Percentiles rank a stretch among this genome's conserved stretches.
Conservation (phyloP, 2,113 vertebrate genomes). For the Candoia aspera region DNA sequence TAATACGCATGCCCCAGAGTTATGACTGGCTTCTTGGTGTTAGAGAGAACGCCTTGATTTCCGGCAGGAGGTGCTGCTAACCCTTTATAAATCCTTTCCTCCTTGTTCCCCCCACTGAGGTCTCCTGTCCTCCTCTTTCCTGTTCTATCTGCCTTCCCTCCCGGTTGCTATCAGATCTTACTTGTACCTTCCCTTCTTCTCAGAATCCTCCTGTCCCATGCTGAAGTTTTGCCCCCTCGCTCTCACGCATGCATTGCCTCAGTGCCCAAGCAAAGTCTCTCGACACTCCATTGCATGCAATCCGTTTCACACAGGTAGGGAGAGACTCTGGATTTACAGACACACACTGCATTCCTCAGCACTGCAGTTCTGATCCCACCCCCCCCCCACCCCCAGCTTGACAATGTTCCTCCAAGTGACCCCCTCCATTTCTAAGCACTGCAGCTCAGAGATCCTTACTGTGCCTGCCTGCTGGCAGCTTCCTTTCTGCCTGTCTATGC, state of each 20-base stretch:
- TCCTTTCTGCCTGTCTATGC: constrained; percentile 2
- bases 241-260: background rate
- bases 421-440: background rate
- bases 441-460: background rate
- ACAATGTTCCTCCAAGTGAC: background rate
- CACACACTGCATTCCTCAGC: background rate
- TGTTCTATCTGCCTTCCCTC: background rate
- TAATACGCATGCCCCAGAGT: background rate
- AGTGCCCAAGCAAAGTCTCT: background rate
- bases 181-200: background rate
- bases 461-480: background rate
- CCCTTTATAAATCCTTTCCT: background rate
- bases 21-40: background rate
- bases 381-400: background rate
- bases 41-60: constrained; percentile 50
- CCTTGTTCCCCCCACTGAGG: background rate
- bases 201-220: background rate
- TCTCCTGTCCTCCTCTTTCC: background rate
- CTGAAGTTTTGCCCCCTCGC: background rate
- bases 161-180: background rate
- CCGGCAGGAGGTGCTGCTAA: constrained; percentile 53
- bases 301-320: background rate
- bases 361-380: background rate
- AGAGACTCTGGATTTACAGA: background rate
- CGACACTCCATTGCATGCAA: background rate